These are phyloP conservation scores for Ricordea florida DNA, from an alignment of 92 coral and sea anemone genomes.

Conservation along the genomic window DNA sequence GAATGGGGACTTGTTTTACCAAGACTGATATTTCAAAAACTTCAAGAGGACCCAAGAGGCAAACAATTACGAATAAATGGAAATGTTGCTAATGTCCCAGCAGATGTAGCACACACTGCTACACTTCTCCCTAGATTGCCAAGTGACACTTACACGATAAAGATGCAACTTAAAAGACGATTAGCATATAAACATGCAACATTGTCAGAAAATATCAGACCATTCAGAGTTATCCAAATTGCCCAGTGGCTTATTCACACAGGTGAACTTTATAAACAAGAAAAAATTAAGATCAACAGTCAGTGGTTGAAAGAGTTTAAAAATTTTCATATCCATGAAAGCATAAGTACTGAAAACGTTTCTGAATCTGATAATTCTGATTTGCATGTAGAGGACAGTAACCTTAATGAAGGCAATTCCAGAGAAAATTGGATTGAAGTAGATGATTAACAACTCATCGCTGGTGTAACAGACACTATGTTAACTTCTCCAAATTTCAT, in stretches of 20 bases:
- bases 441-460: neutral
- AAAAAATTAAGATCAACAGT: conserved; percentile 39
- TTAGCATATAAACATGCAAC: conserved; percentile 52
- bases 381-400: neutral
- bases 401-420: neutral
- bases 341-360: conserved; percentile 7
- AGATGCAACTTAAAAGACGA: conserved; percentile 22
- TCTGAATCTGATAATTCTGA: conserved; percentile 5
- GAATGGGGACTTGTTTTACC: conserved; percentile 25
- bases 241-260: conserved; percentile 51
- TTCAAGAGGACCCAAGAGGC: conserved; percentile 65
- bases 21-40: conserved; percentile 43
- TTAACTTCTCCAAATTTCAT: conserved; percentile 13
- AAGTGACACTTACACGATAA: conserved; percentile 53
- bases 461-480: conserved; percentile 11
- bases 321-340: conserved; percentile 8
- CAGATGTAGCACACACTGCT: conserved; percentile 54
- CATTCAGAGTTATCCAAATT: conserved; percentile 46
- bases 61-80: conserved; percentile 54
- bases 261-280: conserved; percentile 63
- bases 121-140: conserved; percentile 50
- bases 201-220: conserved; percentile 43
- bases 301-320: conserved; percentile 36
- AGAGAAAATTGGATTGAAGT: conserved; percentile 2
- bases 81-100: conserved; percentile 40